Evolutionary conservation across 2,113 vertebrate species (phyloP).

Genomic region (Xyrauchen texanus): DNA sequence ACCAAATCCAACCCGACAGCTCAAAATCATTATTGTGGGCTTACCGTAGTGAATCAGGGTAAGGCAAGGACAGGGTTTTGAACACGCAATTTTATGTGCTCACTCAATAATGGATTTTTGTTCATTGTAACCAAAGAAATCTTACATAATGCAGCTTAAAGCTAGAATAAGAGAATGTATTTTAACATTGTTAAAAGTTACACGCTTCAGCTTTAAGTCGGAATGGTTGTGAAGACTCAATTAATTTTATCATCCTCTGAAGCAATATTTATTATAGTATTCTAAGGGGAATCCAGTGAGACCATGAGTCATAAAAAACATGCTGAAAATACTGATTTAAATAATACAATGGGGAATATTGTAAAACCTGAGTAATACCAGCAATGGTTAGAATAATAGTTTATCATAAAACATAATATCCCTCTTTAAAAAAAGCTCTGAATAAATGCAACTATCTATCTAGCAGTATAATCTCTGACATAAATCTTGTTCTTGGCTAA

Average conservation of each 20-base stretch:
- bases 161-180: too few relatives aligned
- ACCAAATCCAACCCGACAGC: too few relatives aligned
- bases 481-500: conserved; percentile 2
- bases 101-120: too few relatives aligned
- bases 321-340: not conserved
- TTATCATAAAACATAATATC: conserved; percentile 32
- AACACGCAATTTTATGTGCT: too few relatives aligned
- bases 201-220: not conserved
- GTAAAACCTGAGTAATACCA: conserved; percentile 16
- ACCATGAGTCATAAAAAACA: conserved; percentile 23
- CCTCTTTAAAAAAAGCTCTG: conserved; percentile 3
- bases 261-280: conserved; percentile 1
- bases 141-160: too few relatives aligned
- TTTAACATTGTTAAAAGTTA: too few relatives aligned
- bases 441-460: conserved; percentile 5
- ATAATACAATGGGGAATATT: conserved; percentile 13
- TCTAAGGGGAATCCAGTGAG: conserved; percentile 4
- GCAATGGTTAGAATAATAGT: conserved; percentile 12
- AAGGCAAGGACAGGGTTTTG: too few relatives aligned
- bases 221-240: not conserved
- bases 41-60: too few relatives aligned
- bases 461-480: not conserved
- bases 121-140: too few relatives aligned
- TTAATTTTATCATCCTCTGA: not conserved
- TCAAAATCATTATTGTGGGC: too few relatives aligned